These are phyloP conservation scores for Arbacia lixula DNA, from an alignment of 53 echinoderm and acorn worm species.

Conservation along the genomic window DNA sequence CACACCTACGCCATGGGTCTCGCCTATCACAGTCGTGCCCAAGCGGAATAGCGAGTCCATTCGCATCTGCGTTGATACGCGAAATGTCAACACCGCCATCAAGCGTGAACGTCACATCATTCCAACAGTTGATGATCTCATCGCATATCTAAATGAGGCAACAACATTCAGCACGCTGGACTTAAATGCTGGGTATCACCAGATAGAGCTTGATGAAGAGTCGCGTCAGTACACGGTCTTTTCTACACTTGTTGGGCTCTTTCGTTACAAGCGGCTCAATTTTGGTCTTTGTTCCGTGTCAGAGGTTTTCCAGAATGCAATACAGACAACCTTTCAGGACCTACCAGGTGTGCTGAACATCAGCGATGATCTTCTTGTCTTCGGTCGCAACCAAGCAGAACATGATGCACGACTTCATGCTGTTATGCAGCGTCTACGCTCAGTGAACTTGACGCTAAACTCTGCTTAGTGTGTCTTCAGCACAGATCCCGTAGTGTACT, in stretches of 20 bases:
- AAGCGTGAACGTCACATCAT: conserved; percentile 67
- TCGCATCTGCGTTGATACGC: conserved; percentile 55
- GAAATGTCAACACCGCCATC: conserved; percentile 54
- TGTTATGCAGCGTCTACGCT: conserved; percentile 47
- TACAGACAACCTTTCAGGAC: conserved; percentile 28
- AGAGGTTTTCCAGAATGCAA: conserved; percentile 48
- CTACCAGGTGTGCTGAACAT: no score
- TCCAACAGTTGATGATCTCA: conserved; percentile 66
- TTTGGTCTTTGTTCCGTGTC: conserved; percentile 57
- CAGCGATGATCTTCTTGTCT: no score
- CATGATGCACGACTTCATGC: conserved; percentile 47
- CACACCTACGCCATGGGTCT: conserved; percentile 66
- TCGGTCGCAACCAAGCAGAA: conserved; percentile 31
- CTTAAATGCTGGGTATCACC: conserved; percentile 64
- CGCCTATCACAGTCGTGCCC: conserved; percentile 62
- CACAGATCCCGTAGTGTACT: conserved; percentile 34
- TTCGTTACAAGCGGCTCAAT: no score
- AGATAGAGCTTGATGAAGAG: conserved; percentile 49
- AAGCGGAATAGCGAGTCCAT: conserved; percentile 50
- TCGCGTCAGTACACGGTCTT: conserved; percentile 61
- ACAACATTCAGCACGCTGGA: no score
- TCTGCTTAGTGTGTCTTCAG: conserved; percentile 34
- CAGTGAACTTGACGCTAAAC: conserved; percentile 50
- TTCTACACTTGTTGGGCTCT: conserved; percentile 45
- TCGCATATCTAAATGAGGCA: conserved; percentile 54